Base-by-base conservation (phyloP, 2,888 invertebrate genomes). In the Antheraea assamensis region DNA sequence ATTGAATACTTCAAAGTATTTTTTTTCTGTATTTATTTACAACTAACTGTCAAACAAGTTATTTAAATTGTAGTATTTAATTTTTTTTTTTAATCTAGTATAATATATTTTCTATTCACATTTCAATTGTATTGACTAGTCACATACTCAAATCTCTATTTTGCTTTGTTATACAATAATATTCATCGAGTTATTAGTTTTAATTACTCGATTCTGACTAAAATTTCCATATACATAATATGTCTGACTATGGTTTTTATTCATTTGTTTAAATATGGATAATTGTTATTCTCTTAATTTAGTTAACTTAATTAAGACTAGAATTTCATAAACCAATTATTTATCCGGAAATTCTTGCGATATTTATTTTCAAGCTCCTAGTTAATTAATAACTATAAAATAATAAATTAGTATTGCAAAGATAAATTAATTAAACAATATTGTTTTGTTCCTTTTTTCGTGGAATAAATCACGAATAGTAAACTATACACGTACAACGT, bases 401-500 rank as follows among this genome's bases (percentile, higher is more conserved):
- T 76, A 75, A 77, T 76, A 74, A 80, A 78, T 80, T 78, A 79
- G 78, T 78, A 68, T 80, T 79, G 74, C 75, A 74, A 79, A 77
- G 76, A 76, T 79, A 78, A 24, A 24, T 15, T 61, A 61, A 61
- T 61, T 66, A 66, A 31, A 66, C 27, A 66, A 66, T 66, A 31
- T 30, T 66, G 30, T 19, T 64, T 64, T 66, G 2, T 31, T 31
- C 21, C 3, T 19, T 19, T 66, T 80, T 79, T 79, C 77, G 72
- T 77, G 55, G 71, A 52, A 70, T 64, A 79, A 79, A 82, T 81
- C 84, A 85, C 84, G 84, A 86, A 78, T 72, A 76, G 15, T 81
- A 79, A 79, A 83, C 81, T 79, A 79, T 78, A 77, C 78, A 82
- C 81, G 80, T 81, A 75, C 79, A 81, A 75, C 84, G 82, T 84